Base-by-base conservation (phyloP, 2,888 invertebrate genomes). In the Acrobeloides nanus region DNA sequence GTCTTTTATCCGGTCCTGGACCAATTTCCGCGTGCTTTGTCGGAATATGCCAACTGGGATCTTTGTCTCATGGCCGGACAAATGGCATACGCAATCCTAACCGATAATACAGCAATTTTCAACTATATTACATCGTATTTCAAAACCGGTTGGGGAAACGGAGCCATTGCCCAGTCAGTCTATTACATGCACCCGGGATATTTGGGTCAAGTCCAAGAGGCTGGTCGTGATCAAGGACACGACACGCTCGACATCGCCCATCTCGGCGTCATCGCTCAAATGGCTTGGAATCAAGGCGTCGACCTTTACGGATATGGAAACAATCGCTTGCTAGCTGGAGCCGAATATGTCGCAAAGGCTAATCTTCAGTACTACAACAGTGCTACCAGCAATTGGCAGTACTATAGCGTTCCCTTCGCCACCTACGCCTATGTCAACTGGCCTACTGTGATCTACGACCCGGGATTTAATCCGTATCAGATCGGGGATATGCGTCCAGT, bases 21-120 rank as follows among this genome's bases (percentile, higher is more conserved):
- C n/a, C n/a, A n/a, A n/a, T n/a, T n/a, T n/a, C n/a, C n/a, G n/a
- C n/a, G n/a, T n/a, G n/a, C n/a, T n/a, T n/a, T n/a, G n/a, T n/a
- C n/a, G n/a, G n/a, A n/a, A n/a, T n/a, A n/a, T n/a, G n/a, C 35
- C 4, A 35, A 35, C n/a, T 35, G 35, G 35, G 35, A 35, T 35
- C 25, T 35, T 23, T 23, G 23, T 5, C 35, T 24, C 23, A 35
- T 35, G 23, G 35, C 23, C 23, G n/a, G 23, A 25, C 23, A n/a
- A 35, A 35, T 35, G 23, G 35, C 35, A 24, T n/a, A 24, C n/a
- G 35, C 23, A 12, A 25, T 35, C n/a, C 25, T 35, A n/a, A 35
- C 35, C 25, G 35, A 35, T 35, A 35, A 35, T 35, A n/a, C n/a
- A 15, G n/a, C n/a, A 35, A 35, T 35, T n/a, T 35, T 35, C 25